Percentiles rank a stretch among this genome's conserved stretches.
These are phyloP conservation scores for Gymnobelideus leadbeateri DNA, from an alignment of 2,113 vertebrate genomes.

Conservation along the genomic window DNA sequence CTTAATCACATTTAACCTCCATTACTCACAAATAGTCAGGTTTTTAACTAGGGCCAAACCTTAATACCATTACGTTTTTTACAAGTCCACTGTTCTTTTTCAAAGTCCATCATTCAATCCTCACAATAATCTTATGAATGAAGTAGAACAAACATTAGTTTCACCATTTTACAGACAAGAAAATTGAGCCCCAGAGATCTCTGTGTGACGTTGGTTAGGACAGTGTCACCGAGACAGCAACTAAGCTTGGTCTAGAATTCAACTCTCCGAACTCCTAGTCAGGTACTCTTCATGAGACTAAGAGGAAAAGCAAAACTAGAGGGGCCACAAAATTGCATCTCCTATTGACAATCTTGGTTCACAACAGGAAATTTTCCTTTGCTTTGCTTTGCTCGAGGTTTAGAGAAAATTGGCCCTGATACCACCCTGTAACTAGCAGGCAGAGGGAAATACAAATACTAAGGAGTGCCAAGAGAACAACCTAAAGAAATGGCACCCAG, in stretches of 20 bases:
- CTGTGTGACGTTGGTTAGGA: not conserved
- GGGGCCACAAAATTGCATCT: not conserved
- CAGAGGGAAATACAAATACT: not conserved
- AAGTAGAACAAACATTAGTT: not conserved
- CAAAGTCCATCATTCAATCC: not conserved
- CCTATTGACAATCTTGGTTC: not conserved
- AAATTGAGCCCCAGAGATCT: not conserved
- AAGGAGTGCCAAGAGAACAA: not conserved
- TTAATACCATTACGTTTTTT: not conserved
- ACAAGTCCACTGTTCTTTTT: not conserved
- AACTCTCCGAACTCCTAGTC: not conserved
- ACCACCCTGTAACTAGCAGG: not conserved
- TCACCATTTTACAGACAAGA: not conserved
- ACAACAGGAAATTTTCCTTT: not conserved
- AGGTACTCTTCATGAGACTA: not conserved
- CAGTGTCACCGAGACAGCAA: not conserved
- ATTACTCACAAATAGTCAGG: not conserved
- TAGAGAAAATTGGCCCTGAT: not conserved
- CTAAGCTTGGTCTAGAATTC: not conserved
- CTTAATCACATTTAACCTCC: not conserved
- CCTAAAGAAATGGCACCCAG: not conserved
- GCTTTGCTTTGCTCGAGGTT: not conserved
- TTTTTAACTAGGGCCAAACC: not conserved
- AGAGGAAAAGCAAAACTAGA: not conserved
- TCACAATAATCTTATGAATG: not conserved